Percentiles rank a stretch among this genome's conserved stretches.
Conservation (phyloP, 2,113 vertebrate genomes). For the Amia ocellicauda region DNA sequence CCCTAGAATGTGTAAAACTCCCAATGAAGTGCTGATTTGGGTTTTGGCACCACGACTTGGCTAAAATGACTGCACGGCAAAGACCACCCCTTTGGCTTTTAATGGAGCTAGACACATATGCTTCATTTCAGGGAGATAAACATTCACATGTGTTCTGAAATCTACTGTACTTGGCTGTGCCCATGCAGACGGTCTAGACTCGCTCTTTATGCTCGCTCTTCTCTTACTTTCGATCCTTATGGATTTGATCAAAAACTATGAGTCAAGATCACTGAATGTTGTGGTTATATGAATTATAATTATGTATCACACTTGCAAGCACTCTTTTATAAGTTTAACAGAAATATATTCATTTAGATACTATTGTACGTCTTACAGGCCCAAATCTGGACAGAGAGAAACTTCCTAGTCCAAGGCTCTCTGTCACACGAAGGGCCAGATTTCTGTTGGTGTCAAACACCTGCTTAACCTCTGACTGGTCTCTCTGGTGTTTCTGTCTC, state of each 20-base stretch:
- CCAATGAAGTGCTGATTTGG: slow-evolving; percentile 32
- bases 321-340: too few relatives aligned
- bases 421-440: slow-evolving; percentile 3
- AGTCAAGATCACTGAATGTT: too few relatives aligned
- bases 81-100: slow-evolving; percentile 42
- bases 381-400: too few relatives aligned
- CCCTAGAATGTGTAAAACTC: neutral
- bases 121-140: slow-evolving; percentile 58
- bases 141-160: slow-evolving; percentile 57
- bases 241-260: too few relatives aligned
- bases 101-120: slow-evolving; percentile 39
- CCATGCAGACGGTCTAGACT: slow-evolving; percentile 47
- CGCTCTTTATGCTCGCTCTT: slow-evolving; percentile 40
- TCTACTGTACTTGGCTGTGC: slow-evolving; percentile 32
- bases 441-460: slow-evolving; percentile 38
- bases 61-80: slow-evolving; percentile 3
- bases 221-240: slow-evolving; percentile 24
- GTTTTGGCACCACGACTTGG: slow-evolving; percentile 22
- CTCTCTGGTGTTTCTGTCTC: slow-evolving; percentile 46
- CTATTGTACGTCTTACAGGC: too few relatives aligned
- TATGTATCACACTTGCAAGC: too few relatives aligned
- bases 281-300: too few relatives aligned
- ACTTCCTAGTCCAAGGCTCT: neutral
- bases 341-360: too few relatives aligned
- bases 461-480: slow-evolving; percentile 59